phyloP scores from a whole-genome alignment of 2,797 vertebrate genomes.

The Darevskia nairensis region DNA sequence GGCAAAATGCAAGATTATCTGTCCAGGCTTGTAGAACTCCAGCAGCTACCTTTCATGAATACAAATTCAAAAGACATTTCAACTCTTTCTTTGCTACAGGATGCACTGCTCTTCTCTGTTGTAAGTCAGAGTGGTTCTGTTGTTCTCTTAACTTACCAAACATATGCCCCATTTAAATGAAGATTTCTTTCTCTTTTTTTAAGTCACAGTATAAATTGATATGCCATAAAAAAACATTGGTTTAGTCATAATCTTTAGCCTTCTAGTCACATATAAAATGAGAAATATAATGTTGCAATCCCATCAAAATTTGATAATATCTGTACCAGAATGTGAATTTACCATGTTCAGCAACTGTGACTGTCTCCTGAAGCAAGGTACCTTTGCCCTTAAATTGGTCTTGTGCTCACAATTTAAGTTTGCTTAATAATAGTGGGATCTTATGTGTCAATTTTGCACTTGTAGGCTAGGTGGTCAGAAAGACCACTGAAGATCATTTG shows the following conservation, averaged over 20 bases:
- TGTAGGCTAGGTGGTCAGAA: background rate
- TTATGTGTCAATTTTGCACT: background rate
- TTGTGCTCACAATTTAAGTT: background rate
- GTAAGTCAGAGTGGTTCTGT: background rate
- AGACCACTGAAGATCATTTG: background rate
- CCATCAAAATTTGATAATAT: background rate
- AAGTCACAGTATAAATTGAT: background rate
- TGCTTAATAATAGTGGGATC: background rate
- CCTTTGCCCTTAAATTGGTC: background rate
- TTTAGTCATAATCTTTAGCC: background rate
- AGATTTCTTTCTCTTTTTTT: background rate
- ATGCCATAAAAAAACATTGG: background rate
- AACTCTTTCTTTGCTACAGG: background rate
- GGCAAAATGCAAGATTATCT: conserved; percentile 2
- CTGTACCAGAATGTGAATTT: background rate
- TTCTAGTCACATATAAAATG: background rate
- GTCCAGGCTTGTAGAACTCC: background rate
- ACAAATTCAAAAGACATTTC: background rate
- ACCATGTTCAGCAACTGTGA: background rate
- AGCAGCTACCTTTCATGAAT: background rate
- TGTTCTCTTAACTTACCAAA: background rate
- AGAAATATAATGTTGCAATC: background rate
- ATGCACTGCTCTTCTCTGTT: background rate
- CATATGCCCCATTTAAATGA: background rate
- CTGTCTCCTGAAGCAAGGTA: background rate